Evolutionary conservation across 2,113 vertebrate genomes (phyloP).

Genomic region (Suncus etruscus): DNA sequence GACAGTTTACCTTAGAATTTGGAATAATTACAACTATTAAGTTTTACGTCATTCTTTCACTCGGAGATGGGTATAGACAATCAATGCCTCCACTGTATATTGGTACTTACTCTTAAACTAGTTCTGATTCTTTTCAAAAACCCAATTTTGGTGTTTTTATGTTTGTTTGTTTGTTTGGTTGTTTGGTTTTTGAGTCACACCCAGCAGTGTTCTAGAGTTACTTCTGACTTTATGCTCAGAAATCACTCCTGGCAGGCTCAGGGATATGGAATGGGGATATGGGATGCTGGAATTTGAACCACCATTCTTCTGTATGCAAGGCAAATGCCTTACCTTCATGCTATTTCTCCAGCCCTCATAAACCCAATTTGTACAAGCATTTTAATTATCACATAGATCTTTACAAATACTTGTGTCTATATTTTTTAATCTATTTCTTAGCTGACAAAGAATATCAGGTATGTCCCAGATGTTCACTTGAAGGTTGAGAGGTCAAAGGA

Average conservation of each 20-base stretch:
- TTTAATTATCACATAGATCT: conserved; percentile 1
- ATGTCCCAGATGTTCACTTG: conserved; percentile 19
- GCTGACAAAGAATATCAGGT: conserved; percentile 49
- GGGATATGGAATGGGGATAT: too few species aligned
- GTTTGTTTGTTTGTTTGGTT: too few species aligned
- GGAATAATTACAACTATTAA: conserved; percentile 11
- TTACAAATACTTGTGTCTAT: neutral
- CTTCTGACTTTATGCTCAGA: too few species aligned
- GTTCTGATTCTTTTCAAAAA: conserved; percentile 13
- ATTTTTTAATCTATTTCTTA: conserved; percentile 45
- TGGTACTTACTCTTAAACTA: neutral
- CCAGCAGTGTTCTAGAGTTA: too few species aligned
- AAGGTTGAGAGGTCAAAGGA: conserved; percentile 76
- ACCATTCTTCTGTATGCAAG: too few species aligned
- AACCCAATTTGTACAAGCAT: neutral
- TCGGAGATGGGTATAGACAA: neutral
- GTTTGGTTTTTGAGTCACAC: too few species aligned
- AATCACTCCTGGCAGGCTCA: too few species aligned
- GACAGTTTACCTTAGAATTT: conserved; percentile 44
- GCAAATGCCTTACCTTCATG: too few species aligned
- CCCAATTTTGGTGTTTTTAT: too few species aligned
- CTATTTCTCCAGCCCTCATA: too few species aligned
- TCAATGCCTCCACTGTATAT: neutral
- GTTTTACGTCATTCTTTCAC: conserved; percentile 53
- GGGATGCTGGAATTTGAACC: too few species aligned